Conservation (phyloP, 2,113 vertebrate genomes). For the Empidonax traillii region DNA sequence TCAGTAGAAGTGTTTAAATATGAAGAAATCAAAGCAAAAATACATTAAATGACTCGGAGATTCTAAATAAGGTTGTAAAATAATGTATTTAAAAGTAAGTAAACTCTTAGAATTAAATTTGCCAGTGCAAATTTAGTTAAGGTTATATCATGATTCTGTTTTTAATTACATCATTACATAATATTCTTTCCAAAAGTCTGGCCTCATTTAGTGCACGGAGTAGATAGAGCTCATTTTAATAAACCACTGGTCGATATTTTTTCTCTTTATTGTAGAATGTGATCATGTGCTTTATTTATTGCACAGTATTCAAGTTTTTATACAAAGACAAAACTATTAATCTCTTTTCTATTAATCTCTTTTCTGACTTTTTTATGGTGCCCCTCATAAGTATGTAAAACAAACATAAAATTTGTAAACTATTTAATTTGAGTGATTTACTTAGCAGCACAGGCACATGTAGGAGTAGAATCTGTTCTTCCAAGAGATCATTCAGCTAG, state of each 20-base stretch:
- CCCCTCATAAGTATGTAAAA: background rate
- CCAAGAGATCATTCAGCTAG: background rate
- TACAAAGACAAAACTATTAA: background rate
- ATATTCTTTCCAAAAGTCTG: background rate
- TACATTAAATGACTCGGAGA: background rate
- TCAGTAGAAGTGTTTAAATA: conserved; percentile 6
- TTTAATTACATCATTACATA: background rate
- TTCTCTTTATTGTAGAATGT: background rate
- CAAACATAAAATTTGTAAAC: background rate
- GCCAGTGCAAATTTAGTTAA: background rate
- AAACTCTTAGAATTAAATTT: background rate
- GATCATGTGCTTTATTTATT: background rate
- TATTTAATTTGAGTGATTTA: background rate
- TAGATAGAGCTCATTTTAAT: background rate
- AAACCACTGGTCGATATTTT: background rate
- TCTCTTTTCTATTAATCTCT: no score
- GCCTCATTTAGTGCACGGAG: background rate
- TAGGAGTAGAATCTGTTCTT: background rate
- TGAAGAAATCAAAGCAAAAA: background rate
- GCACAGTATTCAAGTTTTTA: background rate
- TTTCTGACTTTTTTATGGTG: background rate
- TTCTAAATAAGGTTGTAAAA: background rate
- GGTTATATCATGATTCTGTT: background rate
- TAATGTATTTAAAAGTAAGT: background rate
- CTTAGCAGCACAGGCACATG: background rate